Evolutionary conservation across 2,797 vertebrate species (phyloP), one percentile per base, ranked within the genome.

Genomic region (Sebastes trivittatus): DNA sequence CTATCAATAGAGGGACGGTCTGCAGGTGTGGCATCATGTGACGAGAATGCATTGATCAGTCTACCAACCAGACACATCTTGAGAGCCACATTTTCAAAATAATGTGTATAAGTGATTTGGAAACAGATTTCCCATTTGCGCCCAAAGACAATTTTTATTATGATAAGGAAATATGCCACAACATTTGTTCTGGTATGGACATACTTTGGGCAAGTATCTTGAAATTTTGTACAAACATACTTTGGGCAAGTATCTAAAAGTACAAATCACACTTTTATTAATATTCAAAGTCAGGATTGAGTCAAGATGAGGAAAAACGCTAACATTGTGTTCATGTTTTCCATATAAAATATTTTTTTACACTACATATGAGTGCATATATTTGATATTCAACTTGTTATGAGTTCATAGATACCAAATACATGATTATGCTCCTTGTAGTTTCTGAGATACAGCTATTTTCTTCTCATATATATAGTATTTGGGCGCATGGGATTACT

Each of bases 1-100:
- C 81, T 73, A 83, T 80, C 75, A 69, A 87, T 92, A 79, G 72
- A 62, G 76, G 88, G 72, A 70, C 32, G 22, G 78, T 84, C 49
- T 87, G 84, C 67, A 83, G 75, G 80, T 85, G 77, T 72, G 60
- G 62, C 61, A 56, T 78, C 82, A 87, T 82, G 61, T 77, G 78
- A 85, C 75, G 7, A 34, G 27, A 84, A 87, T 56, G 29, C 77
- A 83, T 32, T 78, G 82, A 87, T 88, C 75, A 64, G 49, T 62
- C 52, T 3, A 25, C 14, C 7, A 67, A 46, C 25, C 62, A 74
- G 60, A 70, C 23, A 55, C 18, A 38, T 70, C 52, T 49, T 11
- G 11, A 69, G 22, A 14, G 11, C 2, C 36, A 36, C 3, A 3
- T 25, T 59, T 70, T 30, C 16, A 29, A 5, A 60, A 69, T 18